phyloP scores from a whole-genome alignment of 2,113 vertebrate genomes.

The Heterocephalus glaber region DNA sequence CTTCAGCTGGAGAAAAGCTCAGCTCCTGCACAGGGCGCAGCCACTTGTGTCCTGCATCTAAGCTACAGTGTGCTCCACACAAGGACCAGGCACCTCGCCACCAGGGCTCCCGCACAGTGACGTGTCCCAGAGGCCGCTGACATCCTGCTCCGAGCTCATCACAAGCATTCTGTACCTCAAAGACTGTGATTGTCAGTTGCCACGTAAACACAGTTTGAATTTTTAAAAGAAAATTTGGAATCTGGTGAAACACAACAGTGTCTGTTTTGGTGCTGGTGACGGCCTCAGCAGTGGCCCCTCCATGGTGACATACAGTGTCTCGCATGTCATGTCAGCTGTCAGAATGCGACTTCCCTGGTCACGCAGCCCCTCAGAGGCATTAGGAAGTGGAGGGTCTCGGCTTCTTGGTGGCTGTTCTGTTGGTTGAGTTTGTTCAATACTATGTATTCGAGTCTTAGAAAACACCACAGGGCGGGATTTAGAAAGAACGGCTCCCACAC shows the following conservation, averaged over 20 bases:
- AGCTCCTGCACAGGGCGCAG: background rate
- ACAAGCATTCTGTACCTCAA: background rate
- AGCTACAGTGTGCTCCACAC: background rate
- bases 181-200: background rate
- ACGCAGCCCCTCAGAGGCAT: constrained; percentile 58
- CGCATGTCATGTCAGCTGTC: background rate
- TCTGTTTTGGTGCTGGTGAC: background rate
- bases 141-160: too few species aligned
- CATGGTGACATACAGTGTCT: background rate
- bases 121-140: background rate
- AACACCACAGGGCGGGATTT: constrained; percentile 76
- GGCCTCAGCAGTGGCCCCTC: background rate
- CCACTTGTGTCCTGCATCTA: background rate
- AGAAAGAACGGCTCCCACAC: constrained; percentile 63
- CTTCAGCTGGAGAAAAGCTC: background rate
- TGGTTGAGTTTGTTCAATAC: constrained; percentile 71
- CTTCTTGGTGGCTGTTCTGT: constrained; percentile 72
- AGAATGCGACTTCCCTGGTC: constrained; percentile 55
- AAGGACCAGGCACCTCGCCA: background rate
- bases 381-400: constrained; percentile 66
- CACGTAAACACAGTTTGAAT: background rate
- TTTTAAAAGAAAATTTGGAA: constrained; percentile 44
- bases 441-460: constrained; percentile 74
- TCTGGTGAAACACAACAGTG: background rate
- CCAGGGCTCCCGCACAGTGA: background rate